phyloP scores from a whole-genome alignment of 2,888 invertebrate genomes.

The Apamea monoglypha region DNA sequence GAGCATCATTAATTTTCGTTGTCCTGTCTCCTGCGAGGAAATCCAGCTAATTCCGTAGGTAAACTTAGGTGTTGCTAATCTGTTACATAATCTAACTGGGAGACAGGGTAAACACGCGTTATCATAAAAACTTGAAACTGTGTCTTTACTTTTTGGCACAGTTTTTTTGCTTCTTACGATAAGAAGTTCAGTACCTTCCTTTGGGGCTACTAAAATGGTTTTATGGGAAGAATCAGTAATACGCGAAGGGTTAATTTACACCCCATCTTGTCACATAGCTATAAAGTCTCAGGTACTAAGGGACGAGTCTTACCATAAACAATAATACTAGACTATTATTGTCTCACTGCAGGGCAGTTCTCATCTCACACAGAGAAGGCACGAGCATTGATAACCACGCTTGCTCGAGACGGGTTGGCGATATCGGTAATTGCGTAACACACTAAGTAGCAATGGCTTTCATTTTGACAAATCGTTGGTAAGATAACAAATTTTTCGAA shows the following conservation, averaged over 20 bases:
- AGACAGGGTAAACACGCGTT: constrained; percentile 24
- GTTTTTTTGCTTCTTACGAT: constrained; percentile 16
- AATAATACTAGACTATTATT: too few relatives aligned
- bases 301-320: too few relatives aligned
- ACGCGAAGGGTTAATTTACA: background rate
- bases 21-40: constrained; percentile 37
- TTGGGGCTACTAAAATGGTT: constrained; percentile 10
- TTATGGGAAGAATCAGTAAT: background rate
- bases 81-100: constrained; percentile 23
- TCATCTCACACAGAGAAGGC: too few relatives aligned
- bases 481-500: too few relatives aligned
- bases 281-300: background rate
- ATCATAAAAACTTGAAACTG: constrained; percentile 32
- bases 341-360: too few relatives aligned
- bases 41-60: constrained; percentile 47
- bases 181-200: constrained; percentile 1
- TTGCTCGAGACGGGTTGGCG: too few relatives aligned
- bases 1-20: constrained; percentile 59
- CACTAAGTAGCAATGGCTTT: too few relatives aligned
- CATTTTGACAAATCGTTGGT: too few relatives aligned
- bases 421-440: too few relatives aligned
- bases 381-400: too few relatives aligned
- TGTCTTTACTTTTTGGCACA: constrained; percentile 21
- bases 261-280: background rate
- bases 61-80: constrained; percentile 55